A percentile compares a stretch with the other conserved stretches of the same genome.
Conservation (phyloP, 64 coral and sea anemone species). For the Acropora tenuis region DNA sequence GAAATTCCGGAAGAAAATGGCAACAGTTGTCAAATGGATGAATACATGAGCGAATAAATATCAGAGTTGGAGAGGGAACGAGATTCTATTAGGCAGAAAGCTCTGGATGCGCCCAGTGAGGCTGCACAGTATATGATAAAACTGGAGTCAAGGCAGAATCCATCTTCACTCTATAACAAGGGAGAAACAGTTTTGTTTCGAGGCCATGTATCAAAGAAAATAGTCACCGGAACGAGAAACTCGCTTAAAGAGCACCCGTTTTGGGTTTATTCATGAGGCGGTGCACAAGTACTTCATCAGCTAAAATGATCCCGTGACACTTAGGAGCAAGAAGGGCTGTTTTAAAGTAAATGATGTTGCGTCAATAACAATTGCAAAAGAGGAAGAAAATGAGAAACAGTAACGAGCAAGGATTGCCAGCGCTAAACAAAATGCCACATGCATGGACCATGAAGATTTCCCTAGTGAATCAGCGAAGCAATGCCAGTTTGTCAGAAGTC, state of each 20-base stretch:
- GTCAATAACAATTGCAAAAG: constrained; percentile 28
- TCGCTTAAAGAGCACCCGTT: too few relatives aligned
- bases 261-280: too few relatives aligned
- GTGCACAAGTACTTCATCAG: not conserved
- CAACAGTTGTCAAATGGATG: too few relatives aligned
- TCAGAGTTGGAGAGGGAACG: too few relatives aligned
- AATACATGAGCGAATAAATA: too few relatives aligned
- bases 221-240: constrained; percentile 2
- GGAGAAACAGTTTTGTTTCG: not conserved
- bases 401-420: not conserved
- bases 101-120: not conserved
- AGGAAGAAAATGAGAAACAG: constrained; percentile 35
- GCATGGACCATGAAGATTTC: too few relatives aligned
- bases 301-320: not conserved
- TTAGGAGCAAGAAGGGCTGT: constrained; percentile 4
- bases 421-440: too few relatives aligned
- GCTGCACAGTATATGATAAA: constrained; percentile 24
- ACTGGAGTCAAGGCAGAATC: not conserved
- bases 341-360: constrained; percentile 56
- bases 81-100: too few relatives aligned
- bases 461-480: not conserved
- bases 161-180: constrained; percentile 11
- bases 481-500: constrained; percentile 5
- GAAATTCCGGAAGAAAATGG: too few relatives aligned
- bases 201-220: constrained; percentile 18